Conservation (phyloP, 2,888 invertebrate genomes). For the Eupithecia tripunctaria region DNA sequence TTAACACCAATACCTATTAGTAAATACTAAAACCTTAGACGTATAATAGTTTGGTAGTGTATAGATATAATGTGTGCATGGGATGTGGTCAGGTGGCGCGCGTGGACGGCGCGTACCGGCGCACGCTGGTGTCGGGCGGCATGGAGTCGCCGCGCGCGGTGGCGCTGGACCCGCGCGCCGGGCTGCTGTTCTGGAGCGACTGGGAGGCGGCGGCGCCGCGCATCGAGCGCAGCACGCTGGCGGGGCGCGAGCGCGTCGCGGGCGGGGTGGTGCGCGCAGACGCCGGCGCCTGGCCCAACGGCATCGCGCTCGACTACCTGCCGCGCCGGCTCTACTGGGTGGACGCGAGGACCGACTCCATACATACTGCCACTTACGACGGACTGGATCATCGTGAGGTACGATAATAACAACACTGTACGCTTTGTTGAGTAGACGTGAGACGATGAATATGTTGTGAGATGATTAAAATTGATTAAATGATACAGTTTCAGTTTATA, state of each 20-base stretch:
- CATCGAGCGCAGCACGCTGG: slow-evolving; percentile 92
- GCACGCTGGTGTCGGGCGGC: slow-evolving; percentile 91
- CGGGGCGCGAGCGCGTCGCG: slow-evolving; percentile 85
- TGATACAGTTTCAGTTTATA: no score
- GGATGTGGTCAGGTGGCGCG: slow-evolving; percentile 66
- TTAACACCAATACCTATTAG: no score
- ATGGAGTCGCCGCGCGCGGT: slow-evolving; percentile 94
- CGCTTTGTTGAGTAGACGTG: no score
- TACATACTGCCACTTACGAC: slow-evolving; percentile 92
- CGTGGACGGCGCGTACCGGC: slow-evolving; percentile 87
- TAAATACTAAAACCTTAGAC: no score
- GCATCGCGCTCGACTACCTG: slow-evolving; percentile 91
- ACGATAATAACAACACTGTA: neutral
- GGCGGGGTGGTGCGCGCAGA: slow-evolving; percentile 85
- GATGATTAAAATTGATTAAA: no score
- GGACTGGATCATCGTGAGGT: slow-evolving; percentile 87
- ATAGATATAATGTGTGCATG: neutral
- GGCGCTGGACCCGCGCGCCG: slow-evolving; percentile 88
- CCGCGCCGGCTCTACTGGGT: slow-evolving; percentile 92
- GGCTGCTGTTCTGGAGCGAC: slow-evolving; percentile 93
- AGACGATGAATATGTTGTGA: no score
- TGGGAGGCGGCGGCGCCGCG: slow-evolving; percentile 92
- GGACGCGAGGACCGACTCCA: slow-evolving; percentile 92
- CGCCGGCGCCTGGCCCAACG: slow-evolving; percentile 93
- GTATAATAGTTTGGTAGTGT: no score